Conservation (phyloP, 2,888 invertebrate species). For the Eustalomyia histrio region DNA sequence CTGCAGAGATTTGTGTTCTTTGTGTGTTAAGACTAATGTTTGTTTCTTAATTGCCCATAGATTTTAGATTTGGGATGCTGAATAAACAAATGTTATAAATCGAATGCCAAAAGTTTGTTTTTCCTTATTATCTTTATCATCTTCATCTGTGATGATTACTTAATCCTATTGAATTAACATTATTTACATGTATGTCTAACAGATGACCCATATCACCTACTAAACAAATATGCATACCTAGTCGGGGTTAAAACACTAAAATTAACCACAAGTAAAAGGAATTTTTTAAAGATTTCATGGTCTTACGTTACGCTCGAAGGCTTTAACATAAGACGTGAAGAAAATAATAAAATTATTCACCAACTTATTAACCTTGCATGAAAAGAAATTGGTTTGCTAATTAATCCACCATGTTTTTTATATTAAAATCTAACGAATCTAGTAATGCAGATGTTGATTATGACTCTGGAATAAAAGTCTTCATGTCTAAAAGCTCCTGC, state of each 20-base stretch:
- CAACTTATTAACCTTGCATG: neutral
- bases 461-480: no score
- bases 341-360: neutral
- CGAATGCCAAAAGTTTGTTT: constrained; percentile 31
- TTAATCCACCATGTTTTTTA: neutral
- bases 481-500: no score
- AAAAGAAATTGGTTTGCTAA: neutral
- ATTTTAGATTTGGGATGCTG: constrained; percentile 22
- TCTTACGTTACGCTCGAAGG: constrained; percentile 20
- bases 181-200: constrained; percentile 2
- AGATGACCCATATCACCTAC: constrained; percentile 24
- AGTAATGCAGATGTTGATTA: no score
- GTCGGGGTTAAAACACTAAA: constrained; percentile 17
- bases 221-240: neutral
- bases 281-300: constrained; percentile 6
- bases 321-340: neutral
- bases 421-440: neutral
- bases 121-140: constrained; percentile 13
- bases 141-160: constrained; percentile 27
- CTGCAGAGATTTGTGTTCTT: neutral
- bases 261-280: constrained; percentile 15
- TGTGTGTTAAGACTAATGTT: constrained; percentile 23
- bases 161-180: constrained; percentile 43
- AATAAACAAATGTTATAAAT: constrained; percentile 19
- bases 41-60: constrained; percentile 35